phyloP scores from a whole-genome alignment of 2,113 vertebrate species.

The Excalfactoria chinensis region DNA sequence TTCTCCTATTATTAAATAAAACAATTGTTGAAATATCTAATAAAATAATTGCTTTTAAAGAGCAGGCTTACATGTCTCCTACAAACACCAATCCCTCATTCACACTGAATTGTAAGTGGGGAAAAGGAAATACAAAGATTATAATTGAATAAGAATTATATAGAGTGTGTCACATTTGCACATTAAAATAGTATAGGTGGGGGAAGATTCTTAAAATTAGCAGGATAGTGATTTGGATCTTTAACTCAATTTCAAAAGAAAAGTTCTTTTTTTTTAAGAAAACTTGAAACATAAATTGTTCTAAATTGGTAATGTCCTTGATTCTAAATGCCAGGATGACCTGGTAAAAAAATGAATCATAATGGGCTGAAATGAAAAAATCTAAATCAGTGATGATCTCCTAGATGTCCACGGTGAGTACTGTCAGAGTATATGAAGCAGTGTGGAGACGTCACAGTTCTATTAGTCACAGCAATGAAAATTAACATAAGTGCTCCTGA shows the following conservation, averaged over 20 bases:
- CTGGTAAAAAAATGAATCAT: not conserved
- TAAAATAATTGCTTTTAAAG: slow-evolving; percentile 32
- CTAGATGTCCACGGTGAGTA: not conserved
- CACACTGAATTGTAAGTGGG: not conserved
- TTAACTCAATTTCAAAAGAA: not conserved
- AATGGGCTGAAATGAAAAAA: not conserved
- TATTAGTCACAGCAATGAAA: slow-evolving; percentile 34
- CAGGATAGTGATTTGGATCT: not conserved
- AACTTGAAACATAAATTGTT: not conserved
- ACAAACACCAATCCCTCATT: not conserved
- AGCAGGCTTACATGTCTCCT: not conserved
- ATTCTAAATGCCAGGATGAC: not conserved
- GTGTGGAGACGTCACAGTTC: not conserved
- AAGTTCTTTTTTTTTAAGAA: not conserved
- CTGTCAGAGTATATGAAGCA: not conserved
- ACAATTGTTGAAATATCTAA: not conserved
- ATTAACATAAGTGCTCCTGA: slow-evolving; percentile 22
- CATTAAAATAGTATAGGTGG: not conserved
- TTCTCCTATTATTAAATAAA: not conserved
- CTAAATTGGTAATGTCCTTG: not conserved
- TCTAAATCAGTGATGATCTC: not conserved
- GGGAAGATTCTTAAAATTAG: not conserved
- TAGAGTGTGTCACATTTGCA: not conserved
- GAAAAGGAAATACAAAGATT: not conserved
- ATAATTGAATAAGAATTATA: slow-evolving; percentile 13